Base-by-base conservation (phyloP, 92 coral and sea anemone species). In the Palythoa grandis region DNA sequence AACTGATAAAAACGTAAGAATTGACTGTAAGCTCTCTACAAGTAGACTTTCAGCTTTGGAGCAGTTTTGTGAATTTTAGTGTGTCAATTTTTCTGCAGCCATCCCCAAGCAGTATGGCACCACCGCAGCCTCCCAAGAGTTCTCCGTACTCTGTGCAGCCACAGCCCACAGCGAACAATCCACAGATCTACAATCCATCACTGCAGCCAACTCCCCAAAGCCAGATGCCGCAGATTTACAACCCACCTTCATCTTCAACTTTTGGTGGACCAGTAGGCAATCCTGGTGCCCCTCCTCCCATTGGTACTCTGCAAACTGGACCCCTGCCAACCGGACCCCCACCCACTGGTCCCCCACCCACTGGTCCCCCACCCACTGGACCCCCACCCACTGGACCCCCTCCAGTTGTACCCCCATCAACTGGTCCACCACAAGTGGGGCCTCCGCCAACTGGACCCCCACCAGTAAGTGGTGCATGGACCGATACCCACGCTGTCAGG, bases 341-440 rank as follows among this genome's bases (percentile, higher is more conserved):
- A 66, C 84, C 71, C 52, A 52, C 57, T 16, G 89, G 86, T 25
- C 89, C 91, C 38, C 89, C 91, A 52, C 87, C 91, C 56, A 83
- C 90, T 58, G 93, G 93, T 1, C 91, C 88, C 50, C 88, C 94
- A 11, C 92, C 91, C 25, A 70, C 70, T 57, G 93, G 95, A 7
- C 88, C 90, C 88, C 89, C 88, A 74, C 97, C 99, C 48, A 96
- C 93, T 20, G 99, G 94, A 22, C 98, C 98, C 1, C 83, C 85
- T 17, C 48, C 61, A 60, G 75, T 91, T 15, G 91, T 87, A 56
- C 85, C 90, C 7, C 82, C 92, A 11, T 86, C 83, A 20, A 83
- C 72, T 19, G 89, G 70, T 12, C 40, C 78, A 82, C 80, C 71
- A 72, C 86, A 61, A 65, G 66, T 58, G 12, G 88, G 89, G 67